phyloP scores from a whole-genome alignment of 2,113 vertebrate genomes.

The Aix galericulata region DNA sequence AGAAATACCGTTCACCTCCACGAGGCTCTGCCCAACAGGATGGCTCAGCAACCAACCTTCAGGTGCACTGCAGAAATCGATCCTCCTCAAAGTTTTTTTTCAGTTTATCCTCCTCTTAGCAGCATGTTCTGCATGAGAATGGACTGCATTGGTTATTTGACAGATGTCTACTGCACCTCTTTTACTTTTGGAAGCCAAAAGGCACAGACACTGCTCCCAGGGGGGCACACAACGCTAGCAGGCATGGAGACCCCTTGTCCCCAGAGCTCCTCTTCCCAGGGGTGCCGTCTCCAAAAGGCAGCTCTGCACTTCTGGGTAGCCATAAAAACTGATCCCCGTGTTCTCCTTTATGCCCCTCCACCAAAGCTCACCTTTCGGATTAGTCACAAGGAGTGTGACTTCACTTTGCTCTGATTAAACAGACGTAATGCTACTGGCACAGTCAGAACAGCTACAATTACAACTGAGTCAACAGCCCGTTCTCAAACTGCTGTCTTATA shows the following conservation, averaged over 20 bases:
- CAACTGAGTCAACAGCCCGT: constrained; percentile 22
- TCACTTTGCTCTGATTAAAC: constrained; percentile 23
- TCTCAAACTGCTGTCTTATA: neutral
- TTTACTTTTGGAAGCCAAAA: neutral
- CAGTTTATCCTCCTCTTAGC: neutral
- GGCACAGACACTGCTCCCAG: fast-evolving
- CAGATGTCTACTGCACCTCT: neutral
- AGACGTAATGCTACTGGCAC: neutral
- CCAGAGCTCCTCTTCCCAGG: neutral
- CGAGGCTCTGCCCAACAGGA: neutral
- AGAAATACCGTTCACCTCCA: fast-evolving
- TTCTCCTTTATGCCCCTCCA: neutral
- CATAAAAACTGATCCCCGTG: neutral
- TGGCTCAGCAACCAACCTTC: neutral
- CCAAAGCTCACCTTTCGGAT: neutral
- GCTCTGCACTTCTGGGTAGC: neutral
- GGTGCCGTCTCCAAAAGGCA: neutral
- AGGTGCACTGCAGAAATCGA: neutral
- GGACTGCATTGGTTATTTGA: neutral
- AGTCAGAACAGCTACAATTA: neutral
- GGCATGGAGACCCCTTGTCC: fast-evolving
- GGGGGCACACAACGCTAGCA: fast-evolving
- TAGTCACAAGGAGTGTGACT: constrained; percentile 30
- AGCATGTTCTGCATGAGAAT: neutral
- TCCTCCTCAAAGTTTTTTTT: fast-evolving